Percentiles rank a stretch among this genome's conserved stretches.
Conservation (phyloP, 2,888 invertebrate species). For the Rhamnusium bicolor region DNA sequence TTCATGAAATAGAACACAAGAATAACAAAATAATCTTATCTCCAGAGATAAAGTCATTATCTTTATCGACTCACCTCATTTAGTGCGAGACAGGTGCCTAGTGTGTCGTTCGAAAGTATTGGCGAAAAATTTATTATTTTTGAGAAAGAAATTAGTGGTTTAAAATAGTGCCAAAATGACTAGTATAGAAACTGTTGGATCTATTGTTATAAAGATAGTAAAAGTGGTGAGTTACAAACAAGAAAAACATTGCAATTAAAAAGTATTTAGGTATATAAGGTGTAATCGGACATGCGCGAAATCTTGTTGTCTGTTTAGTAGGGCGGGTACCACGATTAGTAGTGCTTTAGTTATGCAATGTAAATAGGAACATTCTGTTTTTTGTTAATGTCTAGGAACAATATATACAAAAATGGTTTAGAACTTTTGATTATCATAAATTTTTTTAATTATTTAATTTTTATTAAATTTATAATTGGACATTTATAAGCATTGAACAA, state of each 20-base stretch:
- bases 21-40: slow-evolving; percentile 46
- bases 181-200: slow-evolving; percentile 85
- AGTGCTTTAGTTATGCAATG: neutral
- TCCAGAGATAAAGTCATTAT: slow-evolving; percentile 45
- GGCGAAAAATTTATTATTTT: slow-evolving; percentile 18
- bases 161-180: slow-evolving; percentile 77
- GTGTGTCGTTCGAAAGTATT: slow-evolving; percentile 22
- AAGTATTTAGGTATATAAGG: neutral
- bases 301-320: slow-evolving; percentile 3
- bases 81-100: slow-evolving; percentile 49
- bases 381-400: no score
- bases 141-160: neutral
- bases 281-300: neutral
- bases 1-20: slow-evolving; percentile 34
- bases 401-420: no score
- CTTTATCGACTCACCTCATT: slow-evolving; percentile 53
- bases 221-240: slow-evolving; percentile 82
- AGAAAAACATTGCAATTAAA: neutral
- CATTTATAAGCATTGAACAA: no score
- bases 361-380: no score
- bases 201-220: slow-evolving; percentile 85
- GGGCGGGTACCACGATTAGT: neutral
- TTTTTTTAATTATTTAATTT: no score
- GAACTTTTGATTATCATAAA: no score
- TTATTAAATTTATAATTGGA: no score